phyloP scores from a whole-genome alignment of 2,888 invertebrate species.

The Troides oblongomaculatus region DNA sequence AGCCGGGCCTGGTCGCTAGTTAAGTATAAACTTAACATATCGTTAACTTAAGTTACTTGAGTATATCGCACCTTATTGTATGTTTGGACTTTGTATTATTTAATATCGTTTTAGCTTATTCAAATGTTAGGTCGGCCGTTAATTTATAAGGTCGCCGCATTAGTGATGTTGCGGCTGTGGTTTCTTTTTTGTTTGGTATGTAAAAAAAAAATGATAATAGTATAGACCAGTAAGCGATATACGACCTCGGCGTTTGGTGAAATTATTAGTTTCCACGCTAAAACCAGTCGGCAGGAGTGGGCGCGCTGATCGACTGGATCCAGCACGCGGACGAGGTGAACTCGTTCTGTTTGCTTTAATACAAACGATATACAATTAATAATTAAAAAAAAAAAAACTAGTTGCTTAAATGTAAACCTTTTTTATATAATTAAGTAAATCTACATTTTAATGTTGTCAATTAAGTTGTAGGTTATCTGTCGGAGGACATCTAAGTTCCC shows the following conservation, averaged over 20 bases:
- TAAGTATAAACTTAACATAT: too few relatives aligned
- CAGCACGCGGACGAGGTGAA: not conserved
- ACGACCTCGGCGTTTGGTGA: slow-evolving; percentile 7
- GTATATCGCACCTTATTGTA: not conserved
- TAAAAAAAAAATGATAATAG: too few relatives aligned
- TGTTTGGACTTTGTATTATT: not conserved
- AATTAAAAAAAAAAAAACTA: too few relatives aligned
- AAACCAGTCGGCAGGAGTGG: slow-evolving; percentile 16
- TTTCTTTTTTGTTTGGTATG: not conserved
- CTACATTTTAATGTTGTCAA: too few relatives aligned
- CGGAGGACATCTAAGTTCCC: too few relatives aligned
- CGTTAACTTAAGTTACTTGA: not conserved
- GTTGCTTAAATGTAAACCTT: too few relatives aligned
- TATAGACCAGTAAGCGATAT: too few relatives aligned
- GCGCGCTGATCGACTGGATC: not conserved
- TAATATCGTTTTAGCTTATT: not conserved
- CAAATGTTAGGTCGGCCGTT: not conserved
- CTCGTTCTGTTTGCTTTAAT: too few relatives aligned
- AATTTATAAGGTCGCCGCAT: not conserved
- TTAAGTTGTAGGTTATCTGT: too few relatives aligned
- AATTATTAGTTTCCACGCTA: slow-evolving; percentile 15
- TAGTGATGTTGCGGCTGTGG: not conserved
- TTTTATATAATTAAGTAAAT: too few relatives aligned
- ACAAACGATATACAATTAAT: too few relatives aligned
- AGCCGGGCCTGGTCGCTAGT: too few relatives aligned